A percentile compares a stretch with the other conserved stretches of the same genome.
Evolutionary conservation across 2,888 invertebrate genomes (phyloP).

Genomic region (Galeruca laticollis): DNA sequence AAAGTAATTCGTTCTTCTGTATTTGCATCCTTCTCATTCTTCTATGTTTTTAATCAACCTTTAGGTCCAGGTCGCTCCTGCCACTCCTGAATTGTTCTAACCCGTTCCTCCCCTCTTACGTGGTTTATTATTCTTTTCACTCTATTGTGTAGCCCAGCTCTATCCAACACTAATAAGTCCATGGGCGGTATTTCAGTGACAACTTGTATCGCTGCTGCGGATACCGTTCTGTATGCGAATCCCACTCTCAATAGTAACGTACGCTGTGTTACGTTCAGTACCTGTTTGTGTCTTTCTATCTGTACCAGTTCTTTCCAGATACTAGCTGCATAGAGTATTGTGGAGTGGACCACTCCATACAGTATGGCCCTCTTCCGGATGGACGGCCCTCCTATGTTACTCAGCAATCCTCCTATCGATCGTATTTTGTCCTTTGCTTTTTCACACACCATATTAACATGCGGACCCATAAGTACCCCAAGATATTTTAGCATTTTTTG

Average conservation of each 20-base stretch:
- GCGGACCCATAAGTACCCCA: no score
- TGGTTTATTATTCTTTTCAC: neutral
- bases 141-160: conserved; percentile 1
- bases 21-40: conserved; percentile 4
- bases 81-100: no score
- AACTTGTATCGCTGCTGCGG: conserved; percentile 8
- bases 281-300: neutral
- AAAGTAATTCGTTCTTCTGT: no score
- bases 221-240: conserved; percentile 22
- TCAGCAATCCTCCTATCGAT: no score
- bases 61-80: neutral
- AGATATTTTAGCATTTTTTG: no score
- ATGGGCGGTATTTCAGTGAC: conserved; percentile 22
- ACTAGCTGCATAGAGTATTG: neutral
- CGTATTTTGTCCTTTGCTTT: no score
- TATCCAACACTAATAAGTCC: conserved; percentile 12
- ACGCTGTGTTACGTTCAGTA: neutral
- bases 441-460: no score
- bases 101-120: neutral
- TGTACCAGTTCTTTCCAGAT: neutral
- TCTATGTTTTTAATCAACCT: neutral
- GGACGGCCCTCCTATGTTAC: no score
- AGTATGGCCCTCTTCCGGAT: no score
- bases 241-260: conserved; percentile 5
- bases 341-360: neutral